A percentile compares a stretch with the other conserved stretches of the same genome.
phyloP scores from a whole-genome alignment of 2,888 invertebrate genomes.

The Incurvaria masculella region DNA sequence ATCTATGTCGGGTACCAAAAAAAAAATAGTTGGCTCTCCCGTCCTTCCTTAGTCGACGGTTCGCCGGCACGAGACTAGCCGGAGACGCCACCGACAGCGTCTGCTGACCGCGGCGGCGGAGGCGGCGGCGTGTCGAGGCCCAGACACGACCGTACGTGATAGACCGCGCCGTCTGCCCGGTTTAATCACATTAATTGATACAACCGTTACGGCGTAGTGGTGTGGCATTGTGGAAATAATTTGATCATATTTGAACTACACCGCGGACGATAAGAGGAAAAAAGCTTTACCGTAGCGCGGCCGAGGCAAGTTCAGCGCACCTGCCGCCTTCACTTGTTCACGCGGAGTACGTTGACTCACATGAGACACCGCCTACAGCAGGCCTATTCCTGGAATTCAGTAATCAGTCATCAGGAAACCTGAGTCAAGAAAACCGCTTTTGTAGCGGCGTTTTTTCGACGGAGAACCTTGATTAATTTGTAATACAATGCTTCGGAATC shows the following conservation, averaged over 20 bases:
- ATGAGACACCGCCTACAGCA: too few species aligned
- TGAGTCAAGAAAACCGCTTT: too few species aligned
- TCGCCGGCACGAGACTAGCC: not conserved
- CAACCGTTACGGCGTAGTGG: conserved; percentile 49
- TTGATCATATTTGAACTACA: conserved; percentile 39
- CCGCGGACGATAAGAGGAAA: not conserved
- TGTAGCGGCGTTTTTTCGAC: too few species aligned
- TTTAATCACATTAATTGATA: conserved; percentile 50
- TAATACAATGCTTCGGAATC: too few species aligned
- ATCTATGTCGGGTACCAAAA: too few species aligned
- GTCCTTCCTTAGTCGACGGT: too few species aligned
- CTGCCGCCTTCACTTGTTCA: not conserved
- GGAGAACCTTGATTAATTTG: too few species aligned
- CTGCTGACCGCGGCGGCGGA: not conserved
- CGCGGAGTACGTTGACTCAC: too few species aligned
- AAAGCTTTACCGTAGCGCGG: not conserved
- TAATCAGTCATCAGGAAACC: too few species aligned
- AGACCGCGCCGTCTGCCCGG: conserved; percentile 35
- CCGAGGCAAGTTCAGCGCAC: not conserved
- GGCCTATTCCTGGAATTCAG: too few species aligned
- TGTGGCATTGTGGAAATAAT: conserved; percentile 47
- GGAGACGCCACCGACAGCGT: not conserved
- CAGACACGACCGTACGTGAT: conserved; percentile 31
- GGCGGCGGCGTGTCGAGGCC: conserved; percentile 2
- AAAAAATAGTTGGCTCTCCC: too few species aligned